These are phyloP conservation scores for Tortrix viridana DNA, from an alignment of 2,888 invertebrate species.

Conservation along the genomic window DNA sequence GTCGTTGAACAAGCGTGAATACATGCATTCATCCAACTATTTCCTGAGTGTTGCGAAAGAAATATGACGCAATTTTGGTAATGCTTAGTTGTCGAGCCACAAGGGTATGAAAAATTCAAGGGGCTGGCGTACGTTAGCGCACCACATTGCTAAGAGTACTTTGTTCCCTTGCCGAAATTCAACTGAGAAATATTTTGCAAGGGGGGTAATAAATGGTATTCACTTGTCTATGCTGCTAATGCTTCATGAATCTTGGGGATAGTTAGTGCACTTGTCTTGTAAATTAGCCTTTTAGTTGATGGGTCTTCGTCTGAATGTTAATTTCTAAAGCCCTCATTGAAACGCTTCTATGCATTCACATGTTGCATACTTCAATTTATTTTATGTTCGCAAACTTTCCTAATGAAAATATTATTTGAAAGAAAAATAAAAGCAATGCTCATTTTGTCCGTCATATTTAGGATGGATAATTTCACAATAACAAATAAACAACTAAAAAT, in stretches of 20 bases:
- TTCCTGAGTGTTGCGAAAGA: constrained; percentile 74
- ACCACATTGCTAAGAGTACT: constrained; percentile 77
- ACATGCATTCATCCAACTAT: constrained; percentile 73
- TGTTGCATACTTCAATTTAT: too few relatives aligned
- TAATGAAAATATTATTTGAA: too few relatives aligned
- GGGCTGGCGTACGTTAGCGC: constrained; percentile 77
- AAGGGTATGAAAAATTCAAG: constrained; percentile 84
- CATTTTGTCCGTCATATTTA: too few relatives aligned
- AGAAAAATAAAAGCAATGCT: too few relatives aligned
- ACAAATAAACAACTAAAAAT: too few relatives aligned
- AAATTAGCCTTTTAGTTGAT: constrained; percentile 4
- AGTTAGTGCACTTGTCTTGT: constrained; percentile 14
- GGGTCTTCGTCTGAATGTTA: neutral
- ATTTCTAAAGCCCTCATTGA: neutral
- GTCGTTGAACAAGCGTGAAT: constrained; percentile 55
- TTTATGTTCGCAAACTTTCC: too few relatives aligned
- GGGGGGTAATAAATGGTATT: constrained; percentile 58
- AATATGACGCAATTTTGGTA: constrained; percentile 84
- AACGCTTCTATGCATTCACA: too few relatives aligned
- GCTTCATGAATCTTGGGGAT: constrained; percentile 14
- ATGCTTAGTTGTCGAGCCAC: constrained; percentile 82
- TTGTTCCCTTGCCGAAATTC: constrained; percentile 70
- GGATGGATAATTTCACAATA: too few relatives aligned
- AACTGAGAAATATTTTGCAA: constrained; percentile 66
- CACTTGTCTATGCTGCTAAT: constrained; percentile 45